phyloP scores from a whole-genome alignment of 2,797 vertebrate species.

The Perdix hodgsoniae region DNA sequence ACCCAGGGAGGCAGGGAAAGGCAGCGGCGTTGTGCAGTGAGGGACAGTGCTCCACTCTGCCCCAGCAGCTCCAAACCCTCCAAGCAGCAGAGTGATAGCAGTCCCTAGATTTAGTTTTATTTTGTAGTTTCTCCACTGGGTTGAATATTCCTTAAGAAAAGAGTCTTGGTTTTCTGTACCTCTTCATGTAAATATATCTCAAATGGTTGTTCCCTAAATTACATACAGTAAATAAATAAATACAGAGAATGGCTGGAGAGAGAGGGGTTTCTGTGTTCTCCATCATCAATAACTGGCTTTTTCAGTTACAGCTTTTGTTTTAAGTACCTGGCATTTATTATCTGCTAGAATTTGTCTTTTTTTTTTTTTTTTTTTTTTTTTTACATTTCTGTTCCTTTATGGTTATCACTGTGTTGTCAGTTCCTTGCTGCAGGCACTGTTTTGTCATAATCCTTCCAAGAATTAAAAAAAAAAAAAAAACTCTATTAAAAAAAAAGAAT shows the following conservation, averaged over 20 bases:
- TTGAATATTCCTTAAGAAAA: fast-evolving
- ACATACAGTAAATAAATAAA: not conserved
- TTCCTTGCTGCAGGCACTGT: slow-evolving; percentile 20
- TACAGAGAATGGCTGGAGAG: not conserved
- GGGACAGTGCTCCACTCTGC: not conserved
- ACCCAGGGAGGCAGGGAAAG: not conserved
- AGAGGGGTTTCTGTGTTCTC: not conserved
- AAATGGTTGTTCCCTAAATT: not conserved
- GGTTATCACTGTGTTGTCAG: slow-evolving; percentile 29
- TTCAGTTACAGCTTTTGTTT: not conserved
- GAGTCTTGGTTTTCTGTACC: not conserved
- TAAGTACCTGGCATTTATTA: not conserved
- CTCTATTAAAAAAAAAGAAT: not conserved
- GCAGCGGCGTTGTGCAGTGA: not conserved
- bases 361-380: not conserved
- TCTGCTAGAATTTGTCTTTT: not conserved
- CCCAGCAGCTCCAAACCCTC: not conserved
- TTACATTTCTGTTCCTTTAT: slow-evolving; percentile 5
- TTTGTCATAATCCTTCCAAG: slow-evolving; percentile 45
- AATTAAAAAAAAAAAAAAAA: not conserved
- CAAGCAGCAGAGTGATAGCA: not conserved
- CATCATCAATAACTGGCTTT: not conserved
- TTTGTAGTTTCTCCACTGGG: not conserved
- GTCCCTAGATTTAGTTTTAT: not conserved
- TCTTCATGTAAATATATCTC: not conserved